Percentiles rank a stretch among this genome's conserved stretches.
These are phyloP conservation scores for Hormaphis cornu DNA, from an alignment of 1,140 invertebrate genomes.

Conservation along the genomic window DNA sequence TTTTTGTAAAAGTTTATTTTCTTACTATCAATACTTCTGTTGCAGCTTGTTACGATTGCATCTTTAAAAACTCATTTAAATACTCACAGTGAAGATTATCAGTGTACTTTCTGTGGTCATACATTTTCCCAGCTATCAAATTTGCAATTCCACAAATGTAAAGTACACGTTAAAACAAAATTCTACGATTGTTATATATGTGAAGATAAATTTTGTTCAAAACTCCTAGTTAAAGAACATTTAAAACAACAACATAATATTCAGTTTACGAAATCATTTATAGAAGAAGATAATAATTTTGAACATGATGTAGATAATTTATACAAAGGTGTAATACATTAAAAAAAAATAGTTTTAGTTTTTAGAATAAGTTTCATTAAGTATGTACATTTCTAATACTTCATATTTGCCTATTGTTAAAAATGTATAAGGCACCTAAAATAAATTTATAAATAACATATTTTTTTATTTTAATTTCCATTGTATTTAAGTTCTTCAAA, in stretches of 20 bases:
- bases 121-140: slow-evolving; percentile 1
- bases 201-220: slow-evolving; percentile 8
- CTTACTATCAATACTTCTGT: background rate
- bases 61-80: background rate
- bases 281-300: background rate
- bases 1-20: too few relatives aligned
- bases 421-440: too few relatives aligned
- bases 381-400: too few relatives aligned
- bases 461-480: too few relatives aligned
- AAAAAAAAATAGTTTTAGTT: too few relatives aligned
- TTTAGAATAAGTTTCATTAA: too few relatives aligned
- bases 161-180: background rate
- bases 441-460: too few relatives aligned
- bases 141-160: background rate
- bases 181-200: background rate
- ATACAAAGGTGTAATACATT: too few relatives aligned
- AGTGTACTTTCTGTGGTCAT: slow-evolving; percentile 9
- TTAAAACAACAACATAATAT: background rate
- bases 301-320: too few relatives aligned
- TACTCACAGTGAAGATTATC: slow-evolving; percentile 10
- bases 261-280: background rate
- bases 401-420: too few relatives aligned
- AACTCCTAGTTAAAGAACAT: background rate
- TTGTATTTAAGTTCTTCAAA: too few relatives aligned
- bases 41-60: background rate